These are phyloP conservation scores for Torymus aiolomorphi DNA, from an alignment of 2,888 invertebrate species.

Conservation along the genomic window DNA sequence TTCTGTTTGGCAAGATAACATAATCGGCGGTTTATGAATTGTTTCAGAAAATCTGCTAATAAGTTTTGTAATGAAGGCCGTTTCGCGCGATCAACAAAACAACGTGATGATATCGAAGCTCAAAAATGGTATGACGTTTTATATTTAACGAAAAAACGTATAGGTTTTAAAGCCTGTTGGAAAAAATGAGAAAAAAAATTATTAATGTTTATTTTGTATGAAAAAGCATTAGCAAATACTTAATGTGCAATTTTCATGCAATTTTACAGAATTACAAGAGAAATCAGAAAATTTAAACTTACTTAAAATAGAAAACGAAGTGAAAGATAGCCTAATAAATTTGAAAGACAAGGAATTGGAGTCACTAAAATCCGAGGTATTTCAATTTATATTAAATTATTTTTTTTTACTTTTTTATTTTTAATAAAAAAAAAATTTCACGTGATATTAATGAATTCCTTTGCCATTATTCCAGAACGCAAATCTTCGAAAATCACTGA, in stretches of 20 bases:
- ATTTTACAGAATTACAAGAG: slow-evolving; percentile 21
- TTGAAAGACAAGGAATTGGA: slow-evolving; percentile 25
- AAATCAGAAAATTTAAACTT: neutral
- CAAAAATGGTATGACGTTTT: slow-evolving; percentile 20
- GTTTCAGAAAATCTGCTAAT: slow-evolving; percentile 36
- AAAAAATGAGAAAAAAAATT: too few species aligned
- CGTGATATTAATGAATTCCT: too few species aligned
- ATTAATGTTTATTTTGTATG: neutral
- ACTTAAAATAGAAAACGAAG: slow-evolving; percentile 25
- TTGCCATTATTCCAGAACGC: too few species aligned
- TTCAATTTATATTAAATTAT: slow-evolving; percentile 2
- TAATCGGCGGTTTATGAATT: too few species aligned
- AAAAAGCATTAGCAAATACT: neutral
- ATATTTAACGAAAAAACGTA: neutral
- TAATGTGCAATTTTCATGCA: neutral
- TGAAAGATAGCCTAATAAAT: slow-evolving; percentile 20
- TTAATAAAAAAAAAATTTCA: neutral
- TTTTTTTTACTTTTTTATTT: neutral
- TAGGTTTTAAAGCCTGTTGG: too few species aligned
- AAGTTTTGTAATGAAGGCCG: slow-evolving; percentile 29
- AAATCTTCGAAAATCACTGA: too few species aligned
- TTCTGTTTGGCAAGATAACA: too few species aligned
- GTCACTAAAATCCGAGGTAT: slow-evolving; percentile 33
- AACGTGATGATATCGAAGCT: slow-evolving; percentile 38
- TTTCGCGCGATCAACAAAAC: slow-evolving; percentile 38